These are phyloP conservation scores for Cebus imitator DNA, from an alignment of 2,113 vertebrate genomes.

Conservation along the genomic window DNA sequence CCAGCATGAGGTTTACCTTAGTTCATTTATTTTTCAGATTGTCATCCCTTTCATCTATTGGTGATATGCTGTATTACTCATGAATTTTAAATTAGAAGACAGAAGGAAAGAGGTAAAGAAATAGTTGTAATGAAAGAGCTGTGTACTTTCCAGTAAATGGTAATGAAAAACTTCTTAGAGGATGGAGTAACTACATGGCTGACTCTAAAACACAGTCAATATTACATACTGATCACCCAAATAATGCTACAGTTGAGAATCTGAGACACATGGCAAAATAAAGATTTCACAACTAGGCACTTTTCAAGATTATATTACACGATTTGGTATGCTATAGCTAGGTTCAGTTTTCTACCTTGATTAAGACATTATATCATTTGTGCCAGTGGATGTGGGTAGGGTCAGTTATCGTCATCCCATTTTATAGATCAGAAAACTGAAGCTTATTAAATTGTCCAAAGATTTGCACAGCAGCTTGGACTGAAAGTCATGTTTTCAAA, in stretches of 20 bases:
- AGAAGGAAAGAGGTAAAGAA: not conserved
- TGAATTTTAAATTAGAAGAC: slow-evolving; percentile 16
- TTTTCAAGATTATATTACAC: not conserved
- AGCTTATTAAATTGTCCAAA: not conserved
- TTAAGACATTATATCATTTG: not conserved
- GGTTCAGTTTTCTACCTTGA: not conserved
- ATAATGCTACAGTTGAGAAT: slow-evolving; percentile 49
- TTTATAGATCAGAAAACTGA: not conserved
- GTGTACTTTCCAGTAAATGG: not conserved
- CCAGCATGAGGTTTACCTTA: not conserved
- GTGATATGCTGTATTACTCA: not conserved
- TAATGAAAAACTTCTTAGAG: slow-evolving; percentile 20
- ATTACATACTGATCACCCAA: slow-evolving; percentile 36
- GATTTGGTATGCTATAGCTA: not conserved
- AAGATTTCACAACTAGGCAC: slow-evolving; percentile 67
- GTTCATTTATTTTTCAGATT: not conserved
- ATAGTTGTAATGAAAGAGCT: not conserved
- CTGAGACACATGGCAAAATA: slow-evolving; percentile 70
- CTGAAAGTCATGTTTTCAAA: slow-evolving; percentile 15
- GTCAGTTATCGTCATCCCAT: not conserved
- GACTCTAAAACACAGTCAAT: not conserved
- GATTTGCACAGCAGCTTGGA: not conserved
- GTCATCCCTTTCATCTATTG: not conserved
- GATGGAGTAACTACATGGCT: slow-evolving; percentile 4
- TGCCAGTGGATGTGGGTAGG: not conserved